A percentile compares a stretch with the other conserved stretches of the same genome.
Conservation (phyloP, 2,113 vertebrate species). For the Rattus rattus region DNA sequence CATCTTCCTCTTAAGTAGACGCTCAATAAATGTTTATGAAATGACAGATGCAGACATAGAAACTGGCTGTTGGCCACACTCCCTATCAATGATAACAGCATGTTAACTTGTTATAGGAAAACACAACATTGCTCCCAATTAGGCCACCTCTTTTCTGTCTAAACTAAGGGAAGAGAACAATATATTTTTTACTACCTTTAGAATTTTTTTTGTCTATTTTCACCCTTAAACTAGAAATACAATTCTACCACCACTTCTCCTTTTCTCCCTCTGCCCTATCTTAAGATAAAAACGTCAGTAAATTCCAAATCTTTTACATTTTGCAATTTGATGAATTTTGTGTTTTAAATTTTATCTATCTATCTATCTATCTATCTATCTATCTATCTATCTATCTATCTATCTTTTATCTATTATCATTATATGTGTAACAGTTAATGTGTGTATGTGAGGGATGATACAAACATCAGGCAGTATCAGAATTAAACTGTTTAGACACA, state of each 20-base stretch:
- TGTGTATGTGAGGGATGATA: not conserved
- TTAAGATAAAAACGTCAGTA: not conserved
- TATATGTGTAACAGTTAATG: not conserved
- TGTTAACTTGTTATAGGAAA: not conserved
- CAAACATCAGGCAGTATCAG: not conserved
- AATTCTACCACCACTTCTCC: not conserved
- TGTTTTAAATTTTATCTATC: not conserved
- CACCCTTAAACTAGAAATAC: not conserved
- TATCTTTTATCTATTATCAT: not conserved
- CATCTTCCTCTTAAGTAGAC: not conserved
- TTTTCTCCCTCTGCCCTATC: not conserved
- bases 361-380: not conserved
- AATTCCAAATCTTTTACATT: not conserved
- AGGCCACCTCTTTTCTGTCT: not conserved
- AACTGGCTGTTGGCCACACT: not conserved
- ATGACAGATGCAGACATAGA: not conserved
- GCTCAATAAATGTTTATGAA: not conserved
- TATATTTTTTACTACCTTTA: constrained; percentile 3
- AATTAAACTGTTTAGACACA: not conserved
- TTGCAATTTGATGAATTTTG: not conserved
- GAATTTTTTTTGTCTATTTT: not conserved
- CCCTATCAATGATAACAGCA: not conserved
- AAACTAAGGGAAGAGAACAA: not conserved
- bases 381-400: not conserved
- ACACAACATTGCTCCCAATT: not conserved